These are phyloP conservation scores for Parelbella ahira DNA, from an alignment of 2,888 invertebrate species.

Conservation along the genomic window DNA sequence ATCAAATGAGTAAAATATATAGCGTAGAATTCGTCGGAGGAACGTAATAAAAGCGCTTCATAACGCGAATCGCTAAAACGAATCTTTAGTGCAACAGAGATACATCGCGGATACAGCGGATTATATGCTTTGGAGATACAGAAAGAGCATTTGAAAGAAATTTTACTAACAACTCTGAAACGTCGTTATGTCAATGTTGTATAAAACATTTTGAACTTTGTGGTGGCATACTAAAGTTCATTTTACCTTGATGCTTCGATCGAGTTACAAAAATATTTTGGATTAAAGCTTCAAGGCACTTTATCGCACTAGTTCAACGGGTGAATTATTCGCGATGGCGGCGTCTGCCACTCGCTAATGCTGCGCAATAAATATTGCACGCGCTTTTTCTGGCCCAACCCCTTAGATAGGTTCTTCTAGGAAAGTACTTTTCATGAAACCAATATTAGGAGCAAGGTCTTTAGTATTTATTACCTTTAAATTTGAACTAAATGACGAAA, in stretches of 20 bases:
- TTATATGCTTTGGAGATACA: conserved; percentile 12
- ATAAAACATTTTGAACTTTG: no score
- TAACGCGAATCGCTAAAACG: conserved; percentile 2
- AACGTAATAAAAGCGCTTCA: no score
- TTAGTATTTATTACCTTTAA: no score
- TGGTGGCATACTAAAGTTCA: not conserved
- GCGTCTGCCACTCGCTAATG: conserved; percentile 14
- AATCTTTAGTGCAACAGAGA: conserved; percentile 11
- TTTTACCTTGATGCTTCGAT: not conserved
- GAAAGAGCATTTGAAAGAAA: conserved; percentile 18
- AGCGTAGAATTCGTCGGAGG: no score
- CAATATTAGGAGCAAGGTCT: no score
- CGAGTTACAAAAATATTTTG: not conserved
- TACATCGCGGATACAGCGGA: conserved; percentile 13
- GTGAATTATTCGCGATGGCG: conserved; percentile 12
- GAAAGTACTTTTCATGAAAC: no score
- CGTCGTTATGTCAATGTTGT: not conserved
- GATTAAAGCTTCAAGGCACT: conserved; percentile 9
- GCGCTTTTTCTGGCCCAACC: conserved; percentile 1
- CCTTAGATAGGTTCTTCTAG: no score
- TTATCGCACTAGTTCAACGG: conserved; percentile 14
- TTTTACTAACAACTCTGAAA: not conserved
- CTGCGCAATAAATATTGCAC: conserved; percentile 1
- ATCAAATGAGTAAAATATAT: no score
- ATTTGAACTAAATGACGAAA: no score